Evolutionary conservation across 1,140 invertebrate species (phyloP), one percentile per base, ranked within the genome.

Genomic region (Zaprionus kolodkinae): DNA sequence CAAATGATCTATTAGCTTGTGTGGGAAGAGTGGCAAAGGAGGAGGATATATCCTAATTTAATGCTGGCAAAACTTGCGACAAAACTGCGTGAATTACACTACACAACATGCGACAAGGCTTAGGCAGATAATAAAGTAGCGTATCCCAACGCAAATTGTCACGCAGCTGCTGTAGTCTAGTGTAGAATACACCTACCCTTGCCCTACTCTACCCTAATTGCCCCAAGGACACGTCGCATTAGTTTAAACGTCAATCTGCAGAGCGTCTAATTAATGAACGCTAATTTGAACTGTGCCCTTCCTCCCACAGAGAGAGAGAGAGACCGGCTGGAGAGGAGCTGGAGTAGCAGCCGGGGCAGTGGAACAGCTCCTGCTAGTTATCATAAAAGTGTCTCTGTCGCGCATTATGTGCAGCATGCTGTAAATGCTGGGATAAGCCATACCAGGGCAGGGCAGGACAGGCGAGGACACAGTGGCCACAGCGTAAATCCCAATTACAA

Each of bases 231-330:
- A 76, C 59, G 50, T 62, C 56, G 69, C 63, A 72, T 69, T 79
- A 80, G 72, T 83, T 80, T 66, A 72, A 88, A 88, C 80, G 78
- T 88, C 84, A 87, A 87, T 87, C 80, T 81, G 61, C 73, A 80
- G 70, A 70, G 77, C 77, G 66, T 61, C 80, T 87, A 87, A 87
- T 87, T 88, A 88, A 88, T 88, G 85, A 57, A 74, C 77, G 71
- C 80, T 89, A 89, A 88, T 88, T 88, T 80, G 64, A 73, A 78
- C 87, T 68, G 72, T 59, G 62, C 68, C 38, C 61, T 21, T 21
- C 21, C 21, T 21, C 1, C 27, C 6, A 25, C 55, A 7, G 35
- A 15, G 27, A 9, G 63, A 27, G 21, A 33, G 15, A n/a, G 7
- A n/a, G n/a, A n/a, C n/a, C n/a, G n/a, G 21, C 21, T 21, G 21